Base-by-base conservation (phyloP, 1,140 invertebrate species). In the Procambarus clarkii region DNA sequence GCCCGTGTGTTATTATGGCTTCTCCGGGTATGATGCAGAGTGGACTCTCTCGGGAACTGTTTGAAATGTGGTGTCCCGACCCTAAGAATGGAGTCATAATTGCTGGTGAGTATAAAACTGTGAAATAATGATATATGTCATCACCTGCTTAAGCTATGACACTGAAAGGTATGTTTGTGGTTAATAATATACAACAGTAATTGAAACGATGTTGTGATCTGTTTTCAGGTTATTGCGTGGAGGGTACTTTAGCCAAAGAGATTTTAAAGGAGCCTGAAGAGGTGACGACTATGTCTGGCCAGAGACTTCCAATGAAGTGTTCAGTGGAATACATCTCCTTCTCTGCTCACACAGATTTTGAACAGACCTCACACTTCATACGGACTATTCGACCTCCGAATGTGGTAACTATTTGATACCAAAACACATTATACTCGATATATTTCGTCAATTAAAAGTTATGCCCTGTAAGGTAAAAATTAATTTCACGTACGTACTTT, bases 21-120 rank as follows among this genome's bases (percentile, higher is more conserved):
- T 99, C 98, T 0, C 99, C 99, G 3, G 99, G 99, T 94, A 99
- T 99, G 99, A 99, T 99, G 98, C 99, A 99, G 95, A 99, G 97
- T 94, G 99, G 99, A 0, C 95, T 99, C 2, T 99, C 98, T 0
- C 95, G 99, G 58, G 99, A 99, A 95, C 95, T 99, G 5, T 99
- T 99, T 95, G 99, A 99, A 95, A 97, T 96, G 2, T 99, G 99
- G 99, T 99, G 99, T 94, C 98, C 98, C 0, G 98, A 99, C 95
- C 95, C 98, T 3, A 98, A 99, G 94, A 99, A 99, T 95, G 99
- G 99, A 1, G 98, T 98, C 58, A 99, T 99, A 81, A 99, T 99
- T 93, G 99, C 99, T 90, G 98, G 96, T 96, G 93, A 87, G 64
- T 58, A 45, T 54, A 71, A 7, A 4, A 48, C 34, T 46, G 13